Base-by-base conservation (phyloP, 1,140 invertebrate species). In the Chymomyza costata region DNA sequence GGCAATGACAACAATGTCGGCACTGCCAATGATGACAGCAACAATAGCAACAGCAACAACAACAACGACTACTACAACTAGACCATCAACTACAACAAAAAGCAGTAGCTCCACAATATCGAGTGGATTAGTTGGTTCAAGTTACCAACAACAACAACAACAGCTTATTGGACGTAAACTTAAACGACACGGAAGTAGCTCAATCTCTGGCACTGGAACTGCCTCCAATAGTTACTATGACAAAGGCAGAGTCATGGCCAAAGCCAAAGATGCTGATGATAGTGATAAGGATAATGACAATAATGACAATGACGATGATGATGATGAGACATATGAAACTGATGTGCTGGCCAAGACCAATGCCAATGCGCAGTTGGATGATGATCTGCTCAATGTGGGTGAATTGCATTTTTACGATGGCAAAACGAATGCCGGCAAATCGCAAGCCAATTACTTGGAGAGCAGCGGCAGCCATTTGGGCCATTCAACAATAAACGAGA, bases 371-470 rank as follows among this genome's bases (percentile, higher is more conserved):
- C 19, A 35, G 1, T 30, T 38, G 1, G 18, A 46, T 10, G 35
- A 48, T 1, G 18, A 41, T 10, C 51, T 11, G 2, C 31, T 44
- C 5, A 35, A 52, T 7, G 35, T 73, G 39, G 69, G 55, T 6
- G 55, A 74, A 14, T 17, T 74, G 55, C 69, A 74, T 39, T 74
- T 57, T 37, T 74, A 65, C 18, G 69, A 73, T 39, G 58, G 17
- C 28, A 38, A 17, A 13, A 14, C 18, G 19, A 34, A 35, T n/a
- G 25, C 43, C 30, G 35, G 14, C 32, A 45, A 67, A 34, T 37
- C 55, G 3, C 19, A 44, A 16, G 49, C 47, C 45, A 68, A 68
- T 50, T 63, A 50, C 46, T 44, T 68, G 30, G 25, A n/a, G n/a
- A n/a, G n/a, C n/a, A n/a, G n/a, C n/a, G n/a, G 25, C 17, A 30